Evolutionary conservation across 2,113 vertebrate species (phyloP), one percentile per base, ranked within the genome.

Genomic region (Charina bottae): DNA sequence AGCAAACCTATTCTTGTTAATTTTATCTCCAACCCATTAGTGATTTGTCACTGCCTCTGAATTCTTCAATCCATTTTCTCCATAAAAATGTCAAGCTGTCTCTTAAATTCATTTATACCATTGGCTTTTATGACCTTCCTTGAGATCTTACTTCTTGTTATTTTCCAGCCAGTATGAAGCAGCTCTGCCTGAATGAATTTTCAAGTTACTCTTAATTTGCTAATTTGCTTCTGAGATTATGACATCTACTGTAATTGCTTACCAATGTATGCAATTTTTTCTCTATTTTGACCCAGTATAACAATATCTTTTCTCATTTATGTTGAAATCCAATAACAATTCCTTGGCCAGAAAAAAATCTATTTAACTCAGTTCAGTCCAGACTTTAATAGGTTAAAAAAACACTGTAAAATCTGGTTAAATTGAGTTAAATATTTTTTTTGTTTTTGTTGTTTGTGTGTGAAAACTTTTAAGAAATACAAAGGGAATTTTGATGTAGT

Each of bases 1-100:
- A 95, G 95, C 90, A 97, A 96, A 89, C n/a, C 95, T 54, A 28
- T 97, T 95, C 95, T 97, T 87, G n/a, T 97, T 97, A 97, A 96
- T 97, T 97, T 97, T 96, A 95, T 97, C 94, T 97, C 93, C 95
- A 10, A 55, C 91, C 86, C 88, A 94, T 94, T 93, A 93, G 91
- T 96, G 95, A 96, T 97, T 97, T 97, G 96, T 97, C 96, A 96
- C 86, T 92, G 92, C 60, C 92, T 94, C 88, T 90, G 89, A 94
- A 96, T 95, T 96, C 94, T 96, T 96, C 95, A 93, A 58, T 92
- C 62, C 37, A 90, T 93, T 95, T 88, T 96, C 93, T 93, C 92
- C 95, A 95, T 97, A 97, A 96, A 97, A 96, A 92, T 94, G 95
- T 94, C 95, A 64, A 93, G 28, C 92, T 95, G 93, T 95, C 96